A percentile compares a stretch with the other conserved stretches of the same genome.
phyloP scores from a whole-genome alignment of 2,113 vertebrate species.

The Malaclemys terrapin region DNA sequence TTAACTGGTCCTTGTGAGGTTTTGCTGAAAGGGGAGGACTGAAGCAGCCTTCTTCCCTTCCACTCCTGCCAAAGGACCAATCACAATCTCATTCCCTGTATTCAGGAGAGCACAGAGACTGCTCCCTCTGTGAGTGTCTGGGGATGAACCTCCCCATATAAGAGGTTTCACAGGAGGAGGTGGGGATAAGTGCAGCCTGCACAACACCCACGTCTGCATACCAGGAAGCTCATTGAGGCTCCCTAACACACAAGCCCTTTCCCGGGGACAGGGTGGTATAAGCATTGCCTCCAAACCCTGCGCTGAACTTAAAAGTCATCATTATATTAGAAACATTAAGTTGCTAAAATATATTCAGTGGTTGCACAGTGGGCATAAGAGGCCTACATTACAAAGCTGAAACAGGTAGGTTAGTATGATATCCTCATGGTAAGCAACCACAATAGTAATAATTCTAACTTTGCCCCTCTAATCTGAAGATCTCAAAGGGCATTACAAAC shows the following conservation, averaged over 20 bases:
- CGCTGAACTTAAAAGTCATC: neutral
- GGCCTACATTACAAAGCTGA: neutral
- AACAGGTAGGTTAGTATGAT: neutral
- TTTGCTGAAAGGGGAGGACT: neutral
- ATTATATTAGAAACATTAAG: neutral
- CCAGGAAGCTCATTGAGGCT: neutral
- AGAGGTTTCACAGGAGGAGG: neutral
- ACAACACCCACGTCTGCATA: neutral
- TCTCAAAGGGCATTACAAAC: neutral
- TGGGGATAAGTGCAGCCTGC: neutral
- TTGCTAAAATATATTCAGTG: neutral
- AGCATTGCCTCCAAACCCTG: neutral
- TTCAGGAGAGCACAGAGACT: neutral
- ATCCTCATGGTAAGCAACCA: neutral
- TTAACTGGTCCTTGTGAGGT: neutral
- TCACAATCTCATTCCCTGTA: neutral
- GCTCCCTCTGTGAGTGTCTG: neutral
- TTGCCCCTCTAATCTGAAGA: neutral
- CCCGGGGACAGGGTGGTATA: neutral
- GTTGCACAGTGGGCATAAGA: neutral
- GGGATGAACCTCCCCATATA: neutral
- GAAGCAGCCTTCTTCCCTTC: neutral
- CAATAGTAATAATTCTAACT: neutral
- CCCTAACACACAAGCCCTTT: neutral
- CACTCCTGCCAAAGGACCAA: neutral